Evolutionary conservation across 2,888 invertebrate genomes (phyloP).

Genomic region (Himalopsyche anomala): DNA sequence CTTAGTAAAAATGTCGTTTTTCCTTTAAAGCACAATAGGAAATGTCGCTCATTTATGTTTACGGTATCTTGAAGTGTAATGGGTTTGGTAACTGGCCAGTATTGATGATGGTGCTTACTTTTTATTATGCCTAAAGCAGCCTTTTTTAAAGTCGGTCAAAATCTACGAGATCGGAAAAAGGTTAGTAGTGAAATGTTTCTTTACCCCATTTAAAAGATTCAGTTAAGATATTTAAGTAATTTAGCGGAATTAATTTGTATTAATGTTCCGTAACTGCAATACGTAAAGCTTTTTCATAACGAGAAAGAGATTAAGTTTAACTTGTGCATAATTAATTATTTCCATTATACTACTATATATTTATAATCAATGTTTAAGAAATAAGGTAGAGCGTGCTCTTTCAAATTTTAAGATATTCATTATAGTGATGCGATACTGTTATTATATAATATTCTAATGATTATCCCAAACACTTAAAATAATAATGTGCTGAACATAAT

Average conservation of each 20-base stretch:
- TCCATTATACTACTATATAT: no score
- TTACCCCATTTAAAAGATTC: slow-evolving; percentile 18
- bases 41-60: slow-evolving; percentile 47
- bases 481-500: no score
- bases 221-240: slow-evolving; percentile 31
- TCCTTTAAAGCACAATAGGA: slow-evolving; percentile 51
- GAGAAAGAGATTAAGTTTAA: no score
- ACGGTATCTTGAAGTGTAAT: slow-evolving; percentile 52
- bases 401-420: no score
- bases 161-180: slow-evolving; percentile 17
- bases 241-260: slow-evolving; percentile 29
- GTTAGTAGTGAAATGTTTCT: neutral
- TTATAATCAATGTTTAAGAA: no score
- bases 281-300: no score
- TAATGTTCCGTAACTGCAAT: no score
- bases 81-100: slow-evolving; percentile 53
- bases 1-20: slow-evolving; percentile 37
- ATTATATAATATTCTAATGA: no score
- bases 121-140: slow-evolving; percentile 51
- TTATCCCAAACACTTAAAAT: no score
- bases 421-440: no score
- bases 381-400: no score
- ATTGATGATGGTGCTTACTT: slow-evolving; percentile 52
- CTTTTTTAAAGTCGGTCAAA: slow-evolving; percentile 22
- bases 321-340: no score